These are phyloP conservation scores for Embiotoca jacksoni DNA, from an alignment of 2,113 vertebrate species.

Conservation along the genomic window DNA sequence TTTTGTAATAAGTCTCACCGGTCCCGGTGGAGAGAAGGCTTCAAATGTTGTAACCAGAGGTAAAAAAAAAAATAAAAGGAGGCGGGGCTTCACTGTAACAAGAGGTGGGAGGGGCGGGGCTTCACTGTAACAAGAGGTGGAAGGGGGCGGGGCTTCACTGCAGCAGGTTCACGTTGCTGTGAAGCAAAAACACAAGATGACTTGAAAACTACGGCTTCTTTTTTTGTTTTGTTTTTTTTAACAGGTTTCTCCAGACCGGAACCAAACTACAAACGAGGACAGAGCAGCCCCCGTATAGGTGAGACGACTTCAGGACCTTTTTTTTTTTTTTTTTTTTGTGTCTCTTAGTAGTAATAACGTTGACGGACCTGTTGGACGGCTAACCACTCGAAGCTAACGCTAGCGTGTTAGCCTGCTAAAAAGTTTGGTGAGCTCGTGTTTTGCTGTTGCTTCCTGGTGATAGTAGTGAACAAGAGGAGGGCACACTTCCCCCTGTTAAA, in stretches of 20 bases:
- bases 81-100: no score
- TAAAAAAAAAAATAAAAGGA: no score
- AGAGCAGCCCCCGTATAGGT: constrained; percentile 17
- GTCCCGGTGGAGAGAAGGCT: no score
- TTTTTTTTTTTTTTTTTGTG: not conserved
- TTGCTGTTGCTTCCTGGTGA: constrained; percentile 28
- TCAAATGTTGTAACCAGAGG: no score
- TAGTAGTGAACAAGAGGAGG: constrained; percentile 1
- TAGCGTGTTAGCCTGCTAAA: constrained; percentile 54
- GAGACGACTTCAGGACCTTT: not conserved
- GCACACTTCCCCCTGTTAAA: not conserved
- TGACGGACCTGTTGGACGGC: constrained; percentile 51
- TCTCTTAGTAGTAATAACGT: constrained; percentile 2
- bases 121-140: not conserved
- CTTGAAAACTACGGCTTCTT: not conserved
- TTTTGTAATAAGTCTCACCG: no score
- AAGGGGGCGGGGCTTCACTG: constrained; percentile 38
- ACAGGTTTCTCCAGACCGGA: not conserved
- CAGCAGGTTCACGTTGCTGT: constrained; percentile 29
- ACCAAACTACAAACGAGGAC: not conserved
- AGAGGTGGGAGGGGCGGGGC: not conserved
- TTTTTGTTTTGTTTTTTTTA: not conserved
- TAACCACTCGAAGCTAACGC: constrained; percentile 40
- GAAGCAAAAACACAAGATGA: constrained; percentile 10
- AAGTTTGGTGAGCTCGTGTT: constrained; percentile 28